Percentiles rank a stretch among this genome's conserved stretches.
Conservation (phyloP, 2,113 vertebrate species). For the Acanthisitta chloris region DNA sequence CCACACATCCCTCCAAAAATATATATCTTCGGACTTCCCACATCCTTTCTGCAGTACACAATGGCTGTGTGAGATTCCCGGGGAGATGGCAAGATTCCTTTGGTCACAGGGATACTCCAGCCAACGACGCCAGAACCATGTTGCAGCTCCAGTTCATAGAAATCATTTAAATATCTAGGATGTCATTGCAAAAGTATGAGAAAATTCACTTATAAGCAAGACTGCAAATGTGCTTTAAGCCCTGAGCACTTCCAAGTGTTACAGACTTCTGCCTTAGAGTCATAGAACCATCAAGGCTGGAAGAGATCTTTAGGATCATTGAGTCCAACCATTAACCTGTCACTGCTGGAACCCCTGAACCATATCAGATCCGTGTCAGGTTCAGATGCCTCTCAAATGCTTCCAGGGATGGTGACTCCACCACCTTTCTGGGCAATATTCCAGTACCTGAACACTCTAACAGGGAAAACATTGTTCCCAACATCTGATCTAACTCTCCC, state of each 20-base stretch:
- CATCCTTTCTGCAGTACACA: conserved; percentile 78
- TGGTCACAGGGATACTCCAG: conserved; percentile 90
- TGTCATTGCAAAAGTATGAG: conserved; percentile 15
- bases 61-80: conserved; percentile 93
- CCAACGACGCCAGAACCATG: conserved; percentile 87
- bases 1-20: conserved; percentile 97
- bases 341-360: no score
- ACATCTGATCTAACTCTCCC: no score
- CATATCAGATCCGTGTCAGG: no score
- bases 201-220: neutral
- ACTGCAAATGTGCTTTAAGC: neutral
- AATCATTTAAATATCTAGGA: conserved; percentile 89
- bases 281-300: no score
- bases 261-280: neutral
- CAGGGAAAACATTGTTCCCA: no score
- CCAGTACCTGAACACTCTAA: no score
- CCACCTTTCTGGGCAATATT: no score
- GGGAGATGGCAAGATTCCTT: conserved; percentile 84
- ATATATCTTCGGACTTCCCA: conserved; percentile 86
- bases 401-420: no score
- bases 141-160: conserved; percentile 94
- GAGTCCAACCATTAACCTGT: no score
- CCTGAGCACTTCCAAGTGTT: neutral
- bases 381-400: no score
- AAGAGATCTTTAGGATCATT: no score